These are phyloP conservation scores for Neodiprion pinetum DNA, from an alignment of 1,140 invertebrate genomes.

Conservation along the genomic window DNA sequence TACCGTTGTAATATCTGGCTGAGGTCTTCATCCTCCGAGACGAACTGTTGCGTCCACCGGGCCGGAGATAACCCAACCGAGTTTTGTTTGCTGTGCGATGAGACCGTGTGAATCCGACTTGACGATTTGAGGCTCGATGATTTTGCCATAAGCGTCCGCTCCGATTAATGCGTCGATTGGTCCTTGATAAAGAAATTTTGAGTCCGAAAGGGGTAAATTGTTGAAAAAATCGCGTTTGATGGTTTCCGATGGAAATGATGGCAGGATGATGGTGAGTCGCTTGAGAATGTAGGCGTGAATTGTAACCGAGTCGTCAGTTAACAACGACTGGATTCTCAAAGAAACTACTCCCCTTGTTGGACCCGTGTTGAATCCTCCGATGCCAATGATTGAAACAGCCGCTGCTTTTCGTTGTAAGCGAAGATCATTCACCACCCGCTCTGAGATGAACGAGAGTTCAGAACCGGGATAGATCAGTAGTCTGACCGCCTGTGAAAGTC, in stretches of 20 bases:
- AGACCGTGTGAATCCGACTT: not conserved
- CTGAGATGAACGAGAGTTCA: not conserved
- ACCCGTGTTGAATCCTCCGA: not conserved
- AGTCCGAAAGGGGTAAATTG: constrained; percentile 28
- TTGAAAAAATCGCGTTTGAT: constrained; percentile 16
- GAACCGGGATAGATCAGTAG: not conserved
- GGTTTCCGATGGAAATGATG: not conserved
- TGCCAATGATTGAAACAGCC: not conserved
- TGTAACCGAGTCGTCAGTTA: not conserved
- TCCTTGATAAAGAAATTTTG: constrained; percentile 24
- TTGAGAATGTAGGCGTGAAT: not conserved
- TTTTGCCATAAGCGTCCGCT: constrained; percentile 20
- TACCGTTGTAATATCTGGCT: too few species aligned
- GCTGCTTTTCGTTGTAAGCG: not conserved
- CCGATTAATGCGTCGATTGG: constrained; percentile 31
- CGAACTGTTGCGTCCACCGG: too few species aligned
- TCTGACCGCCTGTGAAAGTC: not conserved
- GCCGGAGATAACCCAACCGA: too few species aligned
- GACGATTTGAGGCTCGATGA: constrained; percentile 24
- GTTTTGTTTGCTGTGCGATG: constrained; percentile 27
- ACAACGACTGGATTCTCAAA: not conserved
- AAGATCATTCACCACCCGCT: not conserved
- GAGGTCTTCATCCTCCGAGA: too few species aligned
- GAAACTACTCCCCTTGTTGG: not conserved
- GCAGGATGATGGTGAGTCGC: not conserved